Conservation (phyloP, 2,888 invertebrate species). For the Macaria liturata region DNA sequence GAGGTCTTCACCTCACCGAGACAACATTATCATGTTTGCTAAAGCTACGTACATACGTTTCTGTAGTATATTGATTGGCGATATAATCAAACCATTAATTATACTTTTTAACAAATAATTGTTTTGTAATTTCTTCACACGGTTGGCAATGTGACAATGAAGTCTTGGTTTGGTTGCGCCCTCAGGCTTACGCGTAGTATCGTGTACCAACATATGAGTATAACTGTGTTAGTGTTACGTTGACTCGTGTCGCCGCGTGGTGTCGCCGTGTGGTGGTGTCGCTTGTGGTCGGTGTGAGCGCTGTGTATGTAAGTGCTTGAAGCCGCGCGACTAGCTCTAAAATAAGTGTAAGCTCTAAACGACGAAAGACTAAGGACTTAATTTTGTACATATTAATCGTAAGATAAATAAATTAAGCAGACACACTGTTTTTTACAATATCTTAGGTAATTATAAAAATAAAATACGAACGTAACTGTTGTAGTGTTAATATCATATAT, state of each 20-base stretch:
- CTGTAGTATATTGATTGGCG: too few species aligned
- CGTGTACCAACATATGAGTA: too few species aligned
- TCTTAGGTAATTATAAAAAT: slow-evolving; percentile 68
- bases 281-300: slow-evolving; percentile 39
- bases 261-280: slow-evolving; percentile 48
- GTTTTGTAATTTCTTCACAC: too few species aligned
- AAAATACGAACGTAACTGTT: slow-evolving; percentile 75
- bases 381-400: slow-evolving; percentile 78
- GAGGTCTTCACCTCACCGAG: too few species aligned
- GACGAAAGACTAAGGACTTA: slow-evolving; percentile 78
- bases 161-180: too few species aligned
- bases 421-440: slow-evolving; percentile 82
- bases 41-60: too few species aligned
- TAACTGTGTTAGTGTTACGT: too few species aligned
- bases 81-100: too few species aligned
- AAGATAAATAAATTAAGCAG: slow-evolving; percentile 71
- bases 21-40: too few species aligned
- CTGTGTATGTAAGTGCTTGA: slow-evolving; percentile 50
- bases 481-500: slow-evolving; percentile 72
- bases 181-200: too few species aligned
- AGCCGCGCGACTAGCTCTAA: slow-evolving; percentile 57
- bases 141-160: too few species aligned
- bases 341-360: slow-evolving; percentile 68
- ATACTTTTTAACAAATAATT: too few species aligned
- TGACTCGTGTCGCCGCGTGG: slow-evolving; percentile 30